These are phyloP conservation scores for Anthopleura xanthogrammica DNA, from an alignment of 92 coral and sea anemone species.

Conservation along the genomic window DNA sequence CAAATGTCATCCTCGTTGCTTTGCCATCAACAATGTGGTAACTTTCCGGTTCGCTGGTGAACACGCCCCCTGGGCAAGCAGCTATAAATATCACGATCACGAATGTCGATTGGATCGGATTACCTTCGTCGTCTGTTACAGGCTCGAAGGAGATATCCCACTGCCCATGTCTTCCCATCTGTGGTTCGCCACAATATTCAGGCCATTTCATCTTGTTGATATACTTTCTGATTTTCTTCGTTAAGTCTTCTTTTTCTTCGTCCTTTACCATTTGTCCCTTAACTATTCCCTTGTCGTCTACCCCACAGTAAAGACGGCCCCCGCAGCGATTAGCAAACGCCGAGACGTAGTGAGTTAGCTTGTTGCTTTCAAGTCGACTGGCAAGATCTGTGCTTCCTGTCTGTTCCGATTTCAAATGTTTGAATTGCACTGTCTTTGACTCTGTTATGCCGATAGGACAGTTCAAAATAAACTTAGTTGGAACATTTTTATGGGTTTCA, in stretches of 20 bases:
- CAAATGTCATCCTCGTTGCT: slow-evolving; percentile 24
- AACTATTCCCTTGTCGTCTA: slow-evolving; percentile 26
- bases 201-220: slow-evolving; percentile 46
- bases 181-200: slow-evolving; percentile 19
- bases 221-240: slow-evolving; percentile 7
- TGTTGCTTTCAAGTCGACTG: slow-evolving; percentile 15
- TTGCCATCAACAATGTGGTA: slow-evolving; percentile 43
- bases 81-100: slow-evolving; percentile 37
- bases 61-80: slow-evolving; percentile 48
- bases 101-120: slow-evolving; percentile 14
- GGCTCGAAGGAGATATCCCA: slow-evolving; percentile 58
- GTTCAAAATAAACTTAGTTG: slow-evolving; percentile 14
- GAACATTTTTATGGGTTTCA: slow-evolving; percentile 16
- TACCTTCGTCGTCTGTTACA: slow-evolving; percentile 29
- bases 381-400: slow-evolving; percentile 28
- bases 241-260: slow-evolving; percentile 27
- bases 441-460: slow-evolving; percentile 19
- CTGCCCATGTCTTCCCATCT: slow-evolving; percentile 31
- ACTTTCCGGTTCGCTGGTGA: slow-evolving; percentile 33
- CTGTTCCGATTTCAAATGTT: slow-evolving; percentile 9
- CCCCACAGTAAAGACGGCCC: slow-evolving; percentile 42
- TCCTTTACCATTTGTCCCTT: slow-evolving; percentile 31
- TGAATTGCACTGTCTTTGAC: slow-evolving; percentile 18
- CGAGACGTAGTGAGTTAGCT: slow-evolving; percentile 25
- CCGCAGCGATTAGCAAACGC: slow-evolving; percentile 49